phyloP scores from a whole-genome alignment of 2,888 invertebrate genomes.

The Cotesia congregata region DNA sequence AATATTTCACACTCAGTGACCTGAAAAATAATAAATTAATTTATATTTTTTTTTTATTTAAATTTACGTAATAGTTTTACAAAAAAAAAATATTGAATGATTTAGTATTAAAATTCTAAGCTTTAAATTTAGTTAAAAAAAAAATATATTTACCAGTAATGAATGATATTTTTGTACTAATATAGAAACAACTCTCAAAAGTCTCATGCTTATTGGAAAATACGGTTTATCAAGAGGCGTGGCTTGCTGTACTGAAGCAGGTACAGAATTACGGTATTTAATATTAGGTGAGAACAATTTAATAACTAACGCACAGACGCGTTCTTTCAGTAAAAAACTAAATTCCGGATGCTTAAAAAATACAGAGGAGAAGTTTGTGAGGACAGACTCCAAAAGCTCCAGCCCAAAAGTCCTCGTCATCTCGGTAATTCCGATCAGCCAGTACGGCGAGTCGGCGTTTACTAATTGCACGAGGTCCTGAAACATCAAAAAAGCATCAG shows the following conservation, averaged over 20 bases:
- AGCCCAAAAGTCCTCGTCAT: conserved; percentile 98
- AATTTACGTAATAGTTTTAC: too few relatives aligned
- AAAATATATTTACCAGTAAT: conserved; percentile 78
- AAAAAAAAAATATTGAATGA: too few relatives aligned
- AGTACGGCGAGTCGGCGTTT: conserved; percentile 95
- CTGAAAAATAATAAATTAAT: conserved; percentile 70
- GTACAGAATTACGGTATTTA: conserved; percentile 83
- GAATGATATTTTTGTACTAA: conserved; percentile 94
- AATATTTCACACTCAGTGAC: conserved; percentile 99
- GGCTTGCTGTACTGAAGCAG: conserved; percentile 76
- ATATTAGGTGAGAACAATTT: conserved; percentile 98
- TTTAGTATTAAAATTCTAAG: too few relatives aligned
- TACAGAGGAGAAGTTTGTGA: conserved; percentile 87
- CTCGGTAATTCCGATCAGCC: conserved; percentile 96
- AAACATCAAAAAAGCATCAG: conserved; percentile 95
- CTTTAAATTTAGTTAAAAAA: background rate
- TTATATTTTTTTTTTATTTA: background rate
- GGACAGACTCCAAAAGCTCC: conserved; percentile 93
- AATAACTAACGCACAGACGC: conserved; percentile 98
- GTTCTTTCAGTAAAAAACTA: conserved; percentile 93
- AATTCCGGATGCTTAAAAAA: conserved; percentile 96
- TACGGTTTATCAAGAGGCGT: conserved; percentile 89
- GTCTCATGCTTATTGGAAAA: conserved; percentile 96
- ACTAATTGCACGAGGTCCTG: conserved; percentile 97
- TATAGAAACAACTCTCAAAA: conserved; percentile 92